These are phyloP conservation scores for Tenebrosternarchus preto DNA, from an alignment of 2,113 vertebrate genomes.

Conservation along the genomic window DNA sequence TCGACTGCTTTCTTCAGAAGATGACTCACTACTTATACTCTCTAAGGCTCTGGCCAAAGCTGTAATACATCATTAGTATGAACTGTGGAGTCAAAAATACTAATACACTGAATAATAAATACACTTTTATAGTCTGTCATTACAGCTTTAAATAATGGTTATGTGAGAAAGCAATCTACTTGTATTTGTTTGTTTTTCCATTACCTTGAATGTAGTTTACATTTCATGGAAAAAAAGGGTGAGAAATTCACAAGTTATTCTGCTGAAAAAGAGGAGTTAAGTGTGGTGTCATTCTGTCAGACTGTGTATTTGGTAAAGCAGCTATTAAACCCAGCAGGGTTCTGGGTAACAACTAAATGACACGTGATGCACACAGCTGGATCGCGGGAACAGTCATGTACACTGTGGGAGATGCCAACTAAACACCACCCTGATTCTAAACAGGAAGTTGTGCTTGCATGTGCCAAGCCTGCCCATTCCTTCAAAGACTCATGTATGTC, in stretches of 20 bases:
- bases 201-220: neutral
- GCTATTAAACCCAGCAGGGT: slow-evolving; percentile 50
- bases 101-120: no score
- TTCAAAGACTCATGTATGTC: no score
- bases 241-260: slow-evolving; percentile 9
- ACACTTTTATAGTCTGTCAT: no score
- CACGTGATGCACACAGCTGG: slow-evolving; percentile 47
- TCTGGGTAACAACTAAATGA: slow-evolving; percentile 43
- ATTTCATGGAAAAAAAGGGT: no score
- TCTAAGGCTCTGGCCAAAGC: neutral
- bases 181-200: neutral
- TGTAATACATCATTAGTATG: neutral
- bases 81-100: neutral
- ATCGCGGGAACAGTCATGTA: slow-evolving; percentile 5
- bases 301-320: slow-evolving; percentile 40
- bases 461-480: neutral
- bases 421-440: neutral
- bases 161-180: no score
- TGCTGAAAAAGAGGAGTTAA: slow-evolving; percentile 46
- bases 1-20: slow-evolving; percentile 20
- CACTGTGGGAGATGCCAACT: neutral
- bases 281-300: slow-evolving; percentile 42
- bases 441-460: neutral
- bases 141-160: no score
- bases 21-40: neutral